phyloP scores from a whole-genome alignment of 1,140 invertebrate species.

The Ceratoteleas bidentatus region DNA sequence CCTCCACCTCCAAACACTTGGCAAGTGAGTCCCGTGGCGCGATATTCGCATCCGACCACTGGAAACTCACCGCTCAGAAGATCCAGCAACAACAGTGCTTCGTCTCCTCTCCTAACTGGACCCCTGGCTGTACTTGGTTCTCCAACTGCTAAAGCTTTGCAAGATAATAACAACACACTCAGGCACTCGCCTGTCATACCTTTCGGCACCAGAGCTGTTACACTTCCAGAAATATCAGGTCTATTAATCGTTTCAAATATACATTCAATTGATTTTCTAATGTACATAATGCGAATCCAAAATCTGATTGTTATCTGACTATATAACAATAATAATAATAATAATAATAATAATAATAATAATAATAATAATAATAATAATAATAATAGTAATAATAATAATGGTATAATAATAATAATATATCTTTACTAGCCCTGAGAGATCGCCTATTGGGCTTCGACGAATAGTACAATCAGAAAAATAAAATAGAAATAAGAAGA shows the following conservation, averaged over 20 bases:
- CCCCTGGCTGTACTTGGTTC: conserved; percentile 84
- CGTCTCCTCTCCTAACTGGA: conserved; percentile 86
- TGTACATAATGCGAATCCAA: too few species aligned
- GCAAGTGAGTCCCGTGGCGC: conserved; percentile 87
- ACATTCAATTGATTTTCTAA: background rate
- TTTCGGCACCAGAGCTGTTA: conserved; percentile 87
- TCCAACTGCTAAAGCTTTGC: conserved; percentile 84
- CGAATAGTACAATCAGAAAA: too few species aligned
- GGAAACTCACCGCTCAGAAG: conserved; percentile 86
- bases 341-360: too few species aligned
- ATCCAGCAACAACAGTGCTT: conserved; percentile 84
- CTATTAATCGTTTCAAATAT: background rate
- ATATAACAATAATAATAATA: too few species aligned
- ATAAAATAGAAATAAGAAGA: too few species aligned
- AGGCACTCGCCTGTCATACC: conserved; percentile 84
- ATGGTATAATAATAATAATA: too few species aligned
- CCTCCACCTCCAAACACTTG: conserved; percentile 90
- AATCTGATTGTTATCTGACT: too few species aligned
- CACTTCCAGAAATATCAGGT: conserved; percentile 88
- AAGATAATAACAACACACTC: conserved; percentile 83
- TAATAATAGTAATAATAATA: too few species aligned
- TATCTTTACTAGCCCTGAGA: too few species aligned
- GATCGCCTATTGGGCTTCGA: too few species aligned
- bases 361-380: too few species aligned
- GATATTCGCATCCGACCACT: conserved; percentile 82